These are phyloP conservation scores for Ptiloglossa arizonensis DNA, from an alignment of 1,140 invertebrate species.

Conservation along the genomic window DNA sequence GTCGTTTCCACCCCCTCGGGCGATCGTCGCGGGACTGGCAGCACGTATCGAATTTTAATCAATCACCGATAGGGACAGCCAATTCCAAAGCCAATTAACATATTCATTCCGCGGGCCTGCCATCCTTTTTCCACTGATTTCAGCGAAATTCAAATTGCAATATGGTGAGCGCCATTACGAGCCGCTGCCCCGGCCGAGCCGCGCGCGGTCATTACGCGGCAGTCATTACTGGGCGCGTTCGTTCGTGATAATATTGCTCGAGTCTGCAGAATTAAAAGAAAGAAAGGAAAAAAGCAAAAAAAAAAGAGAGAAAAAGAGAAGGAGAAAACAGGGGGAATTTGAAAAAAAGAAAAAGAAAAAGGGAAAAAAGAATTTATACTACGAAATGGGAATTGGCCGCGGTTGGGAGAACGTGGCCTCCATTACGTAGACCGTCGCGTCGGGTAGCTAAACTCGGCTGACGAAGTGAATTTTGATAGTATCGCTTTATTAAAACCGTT, in stretches of 20 bases:
- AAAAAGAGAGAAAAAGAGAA: not conserved
- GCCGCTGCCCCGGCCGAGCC: not conserved
- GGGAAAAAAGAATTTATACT: not conserved
- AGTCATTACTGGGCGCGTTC: slow-evolving; percentile 52
- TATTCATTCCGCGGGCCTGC: slow-evolving; percentile 71
- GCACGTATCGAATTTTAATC: slow-evolving; percentile 78
- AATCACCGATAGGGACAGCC: slow-evolving; percentile 78
- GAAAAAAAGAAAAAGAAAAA: not conserved
- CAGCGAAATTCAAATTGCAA: slow-evolving; percentile 64
- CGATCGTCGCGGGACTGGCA: slow-evolving; percentile 50
- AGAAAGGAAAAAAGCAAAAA: not conserved
- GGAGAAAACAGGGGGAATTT: not conserved
- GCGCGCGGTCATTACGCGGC: slow-evolving; percentile 46
- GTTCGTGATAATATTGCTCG: slow-evolving; percentile 48
- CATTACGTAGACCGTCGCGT: slow-evolving; percentile 26
- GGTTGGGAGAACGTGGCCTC: not conserved
- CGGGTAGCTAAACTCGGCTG: slow-evolving; percentile 20
- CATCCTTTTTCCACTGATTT: slow-evolving; percentile 57
- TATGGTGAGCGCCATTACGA: slow-evolving; percentile 53
- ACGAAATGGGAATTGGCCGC: not conserved
- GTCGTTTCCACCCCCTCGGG: slow-evolving; percentile 44
- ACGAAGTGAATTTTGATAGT: slow-evolving; percentile 59
- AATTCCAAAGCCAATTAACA: slow-evolving; percentile 79
- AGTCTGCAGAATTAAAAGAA: slow-evolving; percentile 37
- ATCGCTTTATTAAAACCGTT: slow-evolving; percentile 38